These are phyloP conservation scores for Phalacrocorax aristotelis DNA, from an alignment of 2,113 vertebrate genomes.

Conservation along the genomic window DNA sequence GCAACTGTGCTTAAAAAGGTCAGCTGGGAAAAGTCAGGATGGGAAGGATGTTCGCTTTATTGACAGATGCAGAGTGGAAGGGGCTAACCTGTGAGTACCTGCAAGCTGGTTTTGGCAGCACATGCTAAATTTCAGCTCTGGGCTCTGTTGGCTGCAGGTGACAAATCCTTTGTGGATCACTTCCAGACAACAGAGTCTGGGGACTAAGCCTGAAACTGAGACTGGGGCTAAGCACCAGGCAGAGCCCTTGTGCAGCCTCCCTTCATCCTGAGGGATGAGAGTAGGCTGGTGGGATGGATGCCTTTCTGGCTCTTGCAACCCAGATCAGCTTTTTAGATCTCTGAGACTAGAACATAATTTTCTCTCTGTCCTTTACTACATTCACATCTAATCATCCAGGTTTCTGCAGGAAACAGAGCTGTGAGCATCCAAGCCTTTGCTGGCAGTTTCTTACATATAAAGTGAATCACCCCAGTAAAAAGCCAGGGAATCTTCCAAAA, in stretches of 20 bases:
- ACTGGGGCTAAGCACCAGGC: neutral
- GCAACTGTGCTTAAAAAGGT: constrained; percentile 40
- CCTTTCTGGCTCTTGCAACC: neutral
- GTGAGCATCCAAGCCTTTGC: neutral
- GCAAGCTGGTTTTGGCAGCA: neutral
- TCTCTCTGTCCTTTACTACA: neutral
- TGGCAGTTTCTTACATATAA: neutral
- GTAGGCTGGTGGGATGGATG: neutral
- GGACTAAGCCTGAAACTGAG: neutral
- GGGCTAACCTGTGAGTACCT: neutral
- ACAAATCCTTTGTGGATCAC: neutral
- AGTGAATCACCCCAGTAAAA: neutral
- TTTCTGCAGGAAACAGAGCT: neutral
- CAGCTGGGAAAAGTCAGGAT: constrained; percentile 46
- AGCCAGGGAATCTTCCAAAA: neutral
- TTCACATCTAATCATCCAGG: neutral
- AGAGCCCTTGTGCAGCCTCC: neutral
- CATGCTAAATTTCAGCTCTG: neutral
- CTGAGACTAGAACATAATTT: neutral
- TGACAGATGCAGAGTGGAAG: constrained; percentile 18
- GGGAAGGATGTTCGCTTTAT: neutral
- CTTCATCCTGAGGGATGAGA: neutral
- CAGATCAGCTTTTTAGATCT: neutral
- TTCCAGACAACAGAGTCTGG: neutral
- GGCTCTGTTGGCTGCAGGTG: neutral